These are phyloP conservation scores for Rhaphigaster nebulosa DNA, from an alignment of 2,888 invertebrate genomes.

Conservation along the genomic window DNA sequence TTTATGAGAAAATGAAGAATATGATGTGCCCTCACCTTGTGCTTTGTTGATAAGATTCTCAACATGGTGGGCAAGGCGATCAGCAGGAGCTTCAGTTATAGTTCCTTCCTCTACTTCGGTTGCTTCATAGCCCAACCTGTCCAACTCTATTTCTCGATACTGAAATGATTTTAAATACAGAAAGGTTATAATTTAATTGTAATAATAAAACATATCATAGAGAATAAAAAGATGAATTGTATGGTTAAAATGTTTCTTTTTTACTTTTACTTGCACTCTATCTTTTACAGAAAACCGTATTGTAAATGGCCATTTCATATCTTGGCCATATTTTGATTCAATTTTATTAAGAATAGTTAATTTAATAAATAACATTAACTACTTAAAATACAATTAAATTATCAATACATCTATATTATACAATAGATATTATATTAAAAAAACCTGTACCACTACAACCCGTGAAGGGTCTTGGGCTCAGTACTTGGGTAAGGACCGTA, in stretches of 20 bases:
- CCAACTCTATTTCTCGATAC: constrained; percentile 84
- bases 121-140: constrained; percentile 80
- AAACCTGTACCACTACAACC: no score
- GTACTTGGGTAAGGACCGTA: no score
- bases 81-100: constrained; percentile 67
- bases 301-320: background rate
- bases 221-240: background rate
- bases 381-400: no score
- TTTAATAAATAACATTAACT: no score
- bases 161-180: constrained; percentile 63
- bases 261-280: background rate
- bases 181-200: constrained; percentile 25
- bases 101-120: constrained; percentile 84
- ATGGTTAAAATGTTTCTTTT: background rate
- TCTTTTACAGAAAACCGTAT: background rate
- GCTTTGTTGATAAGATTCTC: constrained; percentile 61
- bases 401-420: no score
- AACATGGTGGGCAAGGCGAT: constrained; percentile 62
- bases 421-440: no score
- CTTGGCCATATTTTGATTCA: background rate
- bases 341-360: background rate
- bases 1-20: background rate
- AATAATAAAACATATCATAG: background rate
- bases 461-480: no score
- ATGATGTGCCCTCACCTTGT: background rate